Percentiles rank a stretch among this genome's conserved stretches.
Conservation (phyloP, 2,888 invertebrate genomes). For the Apamea sordens region DNA sequence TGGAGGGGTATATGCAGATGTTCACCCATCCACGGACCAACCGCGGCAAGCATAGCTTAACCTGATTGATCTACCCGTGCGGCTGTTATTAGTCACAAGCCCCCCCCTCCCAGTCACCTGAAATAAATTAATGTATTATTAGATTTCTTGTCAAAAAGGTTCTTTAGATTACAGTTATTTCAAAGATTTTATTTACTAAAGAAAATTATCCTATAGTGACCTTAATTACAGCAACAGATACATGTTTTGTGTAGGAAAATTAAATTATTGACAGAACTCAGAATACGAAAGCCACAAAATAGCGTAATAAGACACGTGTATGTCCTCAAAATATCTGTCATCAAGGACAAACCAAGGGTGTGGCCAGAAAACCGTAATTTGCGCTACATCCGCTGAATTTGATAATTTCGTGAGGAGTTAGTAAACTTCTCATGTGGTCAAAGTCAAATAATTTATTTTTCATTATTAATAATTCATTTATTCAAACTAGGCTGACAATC, state of each 20-base stretch:
- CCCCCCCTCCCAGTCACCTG: too few species aligned
- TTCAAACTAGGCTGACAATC: background rate
- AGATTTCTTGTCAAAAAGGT: background rate
- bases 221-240: background rate
- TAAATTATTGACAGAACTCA: background rate
- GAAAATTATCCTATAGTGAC: too few species aligned
- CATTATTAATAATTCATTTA: too few species aligned
- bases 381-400: background rate
- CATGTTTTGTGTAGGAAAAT: background rate
- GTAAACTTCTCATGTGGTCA: background rate
- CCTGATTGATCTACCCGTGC: background rate
- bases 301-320: background rate
- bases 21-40: background rate
- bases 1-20: background rate
- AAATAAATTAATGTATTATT: too few species aligned
- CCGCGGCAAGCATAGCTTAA: background rate
- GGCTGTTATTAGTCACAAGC: too few species aligned
- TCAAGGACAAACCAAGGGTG: background rate
- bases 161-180: background rate
- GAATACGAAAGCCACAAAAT: background rate
- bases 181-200: background rate
- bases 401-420: background rate
- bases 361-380: slow-evolving; percentile 5
- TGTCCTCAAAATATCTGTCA: background rate
- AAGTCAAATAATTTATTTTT: too few species aligned